phyloP scores from a whole-genome alignment of 2,113 vertebrate species.

The Balaeniceps rex region DNA sequence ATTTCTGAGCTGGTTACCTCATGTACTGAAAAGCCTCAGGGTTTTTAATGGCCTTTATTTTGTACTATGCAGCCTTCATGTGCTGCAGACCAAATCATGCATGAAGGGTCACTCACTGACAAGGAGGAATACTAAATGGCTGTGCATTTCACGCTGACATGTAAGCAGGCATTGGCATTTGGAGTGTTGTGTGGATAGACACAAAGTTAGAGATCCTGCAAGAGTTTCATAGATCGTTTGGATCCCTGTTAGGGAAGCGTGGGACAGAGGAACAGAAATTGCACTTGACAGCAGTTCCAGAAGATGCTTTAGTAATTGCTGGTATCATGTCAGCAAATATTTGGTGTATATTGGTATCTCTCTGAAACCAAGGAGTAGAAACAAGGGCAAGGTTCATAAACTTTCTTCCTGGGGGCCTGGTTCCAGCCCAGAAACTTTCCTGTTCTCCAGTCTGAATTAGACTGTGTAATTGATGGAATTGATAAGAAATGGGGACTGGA shows the following conservation, averaged over 20 bases:
- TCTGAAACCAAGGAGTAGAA: not conserved
- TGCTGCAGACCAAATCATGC: not conserved
- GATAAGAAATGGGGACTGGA: not conserved
- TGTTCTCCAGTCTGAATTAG: not conserved
- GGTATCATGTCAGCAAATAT: not conserved
- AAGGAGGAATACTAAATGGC: not conserved
- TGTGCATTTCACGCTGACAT: rapidly evolving
- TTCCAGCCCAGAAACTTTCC: not conserved
- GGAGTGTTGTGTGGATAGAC: rapidly evolving
- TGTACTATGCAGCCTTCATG: not conserved
- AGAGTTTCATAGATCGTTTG: rapidly evolving
- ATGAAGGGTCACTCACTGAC: not conserved
- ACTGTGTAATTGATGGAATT: not conserved
- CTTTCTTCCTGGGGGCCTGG: not conserved
- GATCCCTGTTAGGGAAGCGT: not conserved
- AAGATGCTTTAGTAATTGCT: not conserved
- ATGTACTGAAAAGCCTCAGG: not conserved
- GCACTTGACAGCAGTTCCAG: not conserved
- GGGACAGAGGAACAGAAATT: not conserved
- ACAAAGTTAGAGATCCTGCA: not conserved
- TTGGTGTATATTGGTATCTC: not conserved
- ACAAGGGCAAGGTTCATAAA: not conserved
- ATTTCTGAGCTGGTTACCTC: not conserved
- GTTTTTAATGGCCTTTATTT: not conserved
- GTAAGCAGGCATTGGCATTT: not conserved